Conservation (phyloP, 2,888 invertebrate species). For the Melinaea marsaeus region DNA sequence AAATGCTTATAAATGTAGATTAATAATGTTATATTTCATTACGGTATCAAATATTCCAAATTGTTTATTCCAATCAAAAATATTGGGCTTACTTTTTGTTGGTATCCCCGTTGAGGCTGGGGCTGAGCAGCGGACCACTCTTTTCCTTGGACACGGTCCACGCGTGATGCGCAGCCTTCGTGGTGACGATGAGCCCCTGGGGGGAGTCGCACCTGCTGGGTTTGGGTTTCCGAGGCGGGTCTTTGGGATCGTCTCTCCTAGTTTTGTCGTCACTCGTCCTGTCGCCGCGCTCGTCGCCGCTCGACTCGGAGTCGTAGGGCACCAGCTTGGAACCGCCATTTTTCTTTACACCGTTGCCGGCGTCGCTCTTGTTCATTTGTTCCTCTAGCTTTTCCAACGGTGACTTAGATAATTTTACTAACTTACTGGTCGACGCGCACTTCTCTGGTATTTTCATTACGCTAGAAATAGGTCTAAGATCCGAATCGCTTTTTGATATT, state of each 20-base stretch:
- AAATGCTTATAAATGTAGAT: not conserved
- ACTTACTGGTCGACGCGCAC: slow-evolving; percentile 49
- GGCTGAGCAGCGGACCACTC: slow-evolving; percentile 63
- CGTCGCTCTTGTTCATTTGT: slow-evolving; percentile 65
- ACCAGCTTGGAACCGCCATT: slow-evolving; percentile 69
- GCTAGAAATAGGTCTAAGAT: slow-evolving; percentile 43
- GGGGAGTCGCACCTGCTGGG: slow-evolving; percentile 59
- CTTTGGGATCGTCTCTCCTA: slow-evolving; percentile 34
- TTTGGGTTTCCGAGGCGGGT: slow-evolving; percentile 48
- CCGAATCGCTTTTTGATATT: slow-evolving; percentile 54
- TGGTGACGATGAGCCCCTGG: slow-evolving; percentile 53
- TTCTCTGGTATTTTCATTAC: slow-evolving; percentile 49
- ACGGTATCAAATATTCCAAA: too few species aligned
- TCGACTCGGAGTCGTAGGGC: slow-evolving; percentile 80
- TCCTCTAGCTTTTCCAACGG: slow-evolving; percentile 68
- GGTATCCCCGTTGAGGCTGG: slow-evolving; percentile 72
- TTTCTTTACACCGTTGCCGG: slow-evolving; percentile 43
- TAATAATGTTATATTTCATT: not conserved
- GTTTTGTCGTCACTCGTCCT: slow-evolving; percentile 35
- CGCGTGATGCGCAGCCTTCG: slow-evolving; percentile 61
- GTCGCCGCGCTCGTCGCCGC: slow-evolving; percentile 60
- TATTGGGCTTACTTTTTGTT: slow-evolving; percentile 56
- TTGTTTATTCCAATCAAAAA: too few species aligned
- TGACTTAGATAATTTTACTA: slow-evolving; percentile 59
- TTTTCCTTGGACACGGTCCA: slow-evolving; percentile 70